A percentile compares a stretch with the other conserved stretches of the same genome.
phyloP scores from a whole-genome alignment of 2,113 vertebrate species.

The Australoheros scitulus region DNA sequence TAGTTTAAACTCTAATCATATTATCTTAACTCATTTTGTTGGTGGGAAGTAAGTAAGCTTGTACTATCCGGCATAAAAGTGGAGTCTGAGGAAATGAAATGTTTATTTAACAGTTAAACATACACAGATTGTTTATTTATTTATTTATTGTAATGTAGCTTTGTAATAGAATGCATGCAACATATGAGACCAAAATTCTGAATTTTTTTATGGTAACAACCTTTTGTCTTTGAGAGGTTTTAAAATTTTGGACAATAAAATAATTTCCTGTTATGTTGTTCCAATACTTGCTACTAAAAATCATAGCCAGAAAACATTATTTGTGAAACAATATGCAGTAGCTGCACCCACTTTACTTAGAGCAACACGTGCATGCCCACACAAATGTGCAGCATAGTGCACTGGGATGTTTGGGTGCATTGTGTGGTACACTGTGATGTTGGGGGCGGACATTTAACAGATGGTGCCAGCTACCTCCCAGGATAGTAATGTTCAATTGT shows the following conservation, averaged over 20 bases:
- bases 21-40: neutral
- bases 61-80: too few species aligned
- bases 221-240: neutral
- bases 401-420: conserved; percentile 56
- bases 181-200: neutral
- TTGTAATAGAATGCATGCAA: neutral
- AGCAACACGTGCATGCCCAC: conserved; percentile 22
- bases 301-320: neutral
- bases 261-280: neutral
- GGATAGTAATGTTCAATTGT: conserved; percentile 80
- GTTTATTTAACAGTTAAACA: too few species aligned
- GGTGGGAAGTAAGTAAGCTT: neutral
- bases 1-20: neutral
- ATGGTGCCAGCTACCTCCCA: conserved; percentile 70
- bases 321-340: neutral
- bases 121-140: too few species aligned
- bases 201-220: neutral
- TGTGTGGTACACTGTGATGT: conserved; percentile 64
- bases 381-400: conserved; percentile 40
- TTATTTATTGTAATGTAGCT: neutral
- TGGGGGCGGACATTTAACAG: conserved; percentile 75
- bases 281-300: neutral
- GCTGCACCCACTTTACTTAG: neutral
- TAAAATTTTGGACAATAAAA: neutral
- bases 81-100: too few species aligned